Evolutionary conservation across 2,113 vertebrate species (phyloP), one percentile per base, ranked within the genome.

Genomic region (Megaceryle maxima): DNA sequence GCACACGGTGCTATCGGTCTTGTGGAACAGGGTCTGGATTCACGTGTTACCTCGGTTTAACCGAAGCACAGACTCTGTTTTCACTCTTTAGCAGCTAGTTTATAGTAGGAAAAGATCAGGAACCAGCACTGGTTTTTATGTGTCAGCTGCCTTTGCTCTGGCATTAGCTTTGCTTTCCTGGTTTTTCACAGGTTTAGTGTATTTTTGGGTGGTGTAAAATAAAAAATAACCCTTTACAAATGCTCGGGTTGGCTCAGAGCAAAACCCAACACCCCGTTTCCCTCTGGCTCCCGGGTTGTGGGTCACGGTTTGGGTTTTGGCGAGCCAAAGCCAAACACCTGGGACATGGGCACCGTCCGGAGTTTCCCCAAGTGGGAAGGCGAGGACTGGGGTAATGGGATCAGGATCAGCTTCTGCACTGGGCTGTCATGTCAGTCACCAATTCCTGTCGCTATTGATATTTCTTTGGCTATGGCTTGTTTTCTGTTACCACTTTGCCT

Each of bases 41-140:
- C 83, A 43, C 46, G 53, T 16, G 1, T 72, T 57, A 6, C 83
- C 59, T 35, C 12, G 60, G 13, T 56, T 41, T 62, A 37, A 57
- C 48, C 70, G 15, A 63, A 77, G 79, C 75, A 16, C 69, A 77
- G 75, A 16, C 53, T 84, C 91, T 90, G 73, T 68, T 88, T 93
- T 91, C 87, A 76, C 87, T 93, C 83, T 63, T 93, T 51, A 91
- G 81, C 79, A 93, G 83, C 57, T 62, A 44, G 31, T 93, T 90
- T 89, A 81, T 85, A 76, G 89, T 44, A 82, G 85, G 93, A 68
- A 90, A 95, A 78, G 86, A 68, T 78, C 77, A 70, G 94, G 67
- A 87, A 90, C 82, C 83, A 75, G 90, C 14, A 0, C 60, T 60
- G 83, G 73, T 41, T 89, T 51, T 92, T 69, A 53, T 59, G 83